Conservation (phyloP, 2,888 invertebrate genomes). For the Osmoderma eremita region DNA sequence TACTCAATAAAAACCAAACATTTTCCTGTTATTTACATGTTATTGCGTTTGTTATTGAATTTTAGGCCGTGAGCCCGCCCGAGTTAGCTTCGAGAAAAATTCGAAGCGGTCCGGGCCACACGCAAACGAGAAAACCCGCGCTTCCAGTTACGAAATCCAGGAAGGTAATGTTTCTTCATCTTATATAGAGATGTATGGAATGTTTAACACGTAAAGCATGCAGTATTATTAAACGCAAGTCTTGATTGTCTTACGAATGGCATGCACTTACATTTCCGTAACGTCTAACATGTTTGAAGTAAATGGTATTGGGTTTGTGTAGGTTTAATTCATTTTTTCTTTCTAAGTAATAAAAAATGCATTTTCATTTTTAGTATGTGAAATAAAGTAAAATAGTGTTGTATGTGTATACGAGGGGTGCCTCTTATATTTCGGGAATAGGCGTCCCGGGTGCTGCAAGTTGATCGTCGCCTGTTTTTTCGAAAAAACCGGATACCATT, state of each 20-base stretch:
- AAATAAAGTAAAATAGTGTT: no score
- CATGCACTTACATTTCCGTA: conserved; percentile 15
- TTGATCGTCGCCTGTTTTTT: no score
- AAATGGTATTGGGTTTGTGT: background rate
- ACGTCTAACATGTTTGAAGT: background rate
- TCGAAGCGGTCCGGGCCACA: conserved; percentile 40
- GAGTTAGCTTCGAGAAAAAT: conserved; percentile 39
- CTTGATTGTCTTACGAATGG: conserved; percentile 9
- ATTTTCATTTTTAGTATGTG: no score
- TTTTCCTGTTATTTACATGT: conserved; percentile 13
- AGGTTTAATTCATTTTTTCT: no score
- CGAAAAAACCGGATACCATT: no score
- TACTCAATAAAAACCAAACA: background rate
- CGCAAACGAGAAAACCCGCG: conserved; percentile 20
- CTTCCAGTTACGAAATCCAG: conserved; percentile 20
- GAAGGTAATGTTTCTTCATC: conserved; percentile 20
- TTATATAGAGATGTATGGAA: conserved; percentile 6
- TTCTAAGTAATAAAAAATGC: no score
- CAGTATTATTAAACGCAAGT: background rate
- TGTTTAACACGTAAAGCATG: conserved; percentile 22
- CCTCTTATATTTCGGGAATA: no score
- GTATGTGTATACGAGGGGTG: no score
- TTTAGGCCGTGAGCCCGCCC: conserved; percentile 37
- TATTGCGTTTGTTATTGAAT: conserved; percentile 39
- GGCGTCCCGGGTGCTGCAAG: no score